Base-by-base conservation (phyloP, 2,113 vertebrate species). In the Pseudorectes ferrugineus region DNA sequence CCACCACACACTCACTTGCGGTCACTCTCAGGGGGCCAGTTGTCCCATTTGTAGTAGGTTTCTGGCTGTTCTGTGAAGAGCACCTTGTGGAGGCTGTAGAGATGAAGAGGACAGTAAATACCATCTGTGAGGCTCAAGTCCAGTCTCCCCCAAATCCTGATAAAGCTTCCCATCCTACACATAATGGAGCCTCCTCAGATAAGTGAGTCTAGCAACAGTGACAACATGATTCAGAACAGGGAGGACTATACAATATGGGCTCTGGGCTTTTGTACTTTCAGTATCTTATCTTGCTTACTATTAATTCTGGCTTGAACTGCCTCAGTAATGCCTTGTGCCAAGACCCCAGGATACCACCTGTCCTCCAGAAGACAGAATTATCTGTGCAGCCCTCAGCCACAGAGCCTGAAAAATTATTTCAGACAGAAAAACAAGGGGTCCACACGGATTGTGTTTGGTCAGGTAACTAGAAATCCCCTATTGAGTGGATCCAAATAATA, bases 21-120 rank as follows among this genome's bases (percentile, higher is more conserved):
- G 97, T 99, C 99, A 10, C 99, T 99, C 97, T 99, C 99, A 0
- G 99, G 99, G 8, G 99, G 99, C 99, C 99, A 99, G 97, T 99
- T 99, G 97, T 99, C 99, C 99, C 99, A 99, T 86, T 99, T 99
- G 97, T 99, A 99, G 96, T 99, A 99, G 1, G 99, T 99, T 98
- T 99, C 99, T 0, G 99, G 99, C 84, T 99, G 99, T 92, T 99
- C 99, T 0, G 99, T 99, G 97, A 99, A 99, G 24, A 99, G 99
- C 77, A 99, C 99, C 97, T 99, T 99, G 97, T 99, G 99, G 38
- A 99, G 99, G 97, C 99, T 99, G 95, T 9, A 38, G 51, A 54
- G 52, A 29, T 6, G 9, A 29, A 92, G 11, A 57, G 29, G 1
- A 40, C n/a, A 85, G 31, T 35, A 36, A 94, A 52, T 4, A 68